Evolutionary conservation across 2,888 invertebrate species (phyloP).

Genomic region (Frankliniella fusca): DNA sequence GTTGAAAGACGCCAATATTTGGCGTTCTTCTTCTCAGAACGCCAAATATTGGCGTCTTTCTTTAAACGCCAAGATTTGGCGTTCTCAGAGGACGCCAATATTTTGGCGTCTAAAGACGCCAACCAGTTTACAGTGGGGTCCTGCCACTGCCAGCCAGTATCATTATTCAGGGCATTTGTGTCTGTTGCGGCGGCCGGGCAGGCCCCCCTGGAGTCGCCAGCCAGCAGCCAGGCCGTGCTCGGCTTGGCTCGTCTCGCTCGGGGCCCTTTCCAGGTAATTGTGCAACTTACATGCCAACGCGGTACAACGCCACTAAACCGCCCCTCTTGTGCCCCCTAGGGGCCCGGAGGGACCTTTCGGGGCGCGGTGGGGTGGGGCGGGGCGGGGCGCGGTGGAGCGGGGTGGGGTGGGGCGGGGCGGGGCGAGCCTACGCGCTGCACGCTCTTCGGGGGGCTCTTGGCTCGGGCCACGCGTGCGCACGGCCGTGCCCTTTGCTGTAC

Average conservation of each 20-base stretch:
- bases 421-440: neutral
- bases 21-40: too few species aligned
- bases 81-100: too few species aligned
- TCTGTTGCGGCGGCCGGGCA: neutral
- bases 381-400: neutral
- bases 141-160: neutral
- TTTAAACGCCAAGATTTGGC: too few species aligned
- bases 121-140: neutral
- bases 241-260: constrained; percentile 6
- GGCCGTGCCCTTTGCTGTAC: neutral
- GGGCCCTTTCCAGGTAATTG: constrained; percentile 22
- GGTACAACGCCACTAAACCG: constrained; percentile 22
- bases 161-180: neutral
- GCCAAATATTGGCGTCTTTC: too few species aligned
- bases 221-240: neutral
- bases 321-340: constrained; percentile 9
- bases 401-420: neutral
- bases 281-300: constrained; percentile 26
- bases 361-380: neutral
- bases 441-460: too few species aligned
- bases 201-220: neutral
- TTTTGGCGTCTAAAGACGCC: too few species aligned
- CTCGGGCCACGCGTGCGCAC: too few species aligned
- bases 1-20: too few species aligned
- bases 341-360: neutral